These are phyloP conservation scores for Menidia beryllina DNA, from an alignment of 2,113 vertebrate genomes.

Conservation along the genomic window DNA sequence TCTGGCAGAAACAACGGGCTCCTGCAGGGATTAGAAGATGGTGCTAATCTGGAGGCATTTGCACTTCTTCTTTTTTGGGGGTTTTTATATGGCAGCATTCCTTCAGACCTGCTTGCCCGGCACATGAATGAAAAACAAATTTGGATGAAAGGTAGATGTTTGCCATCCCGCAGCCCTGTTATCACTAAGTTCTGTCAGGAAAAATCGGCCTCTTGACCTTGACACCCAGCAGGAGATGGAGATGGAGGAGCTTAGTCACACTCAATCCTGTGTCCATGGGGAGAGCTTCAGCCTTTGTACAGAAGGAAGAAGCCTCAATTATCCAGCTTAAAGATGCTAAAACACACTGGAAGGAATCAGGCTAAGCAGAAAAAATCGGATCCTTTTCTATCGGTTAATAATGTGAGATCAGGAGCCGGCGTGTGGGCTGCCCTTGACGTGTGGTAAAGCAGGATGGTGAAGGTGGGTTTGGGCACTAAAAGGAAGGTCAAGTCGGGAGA, in stretches of 20 bases:
- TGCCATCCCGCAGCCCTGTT: slow-evolving; percentile 1
- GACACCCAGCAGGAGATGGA: slow-evolving; percentile 80
- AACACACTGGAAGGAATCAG: slow-evolving; percentile 70
- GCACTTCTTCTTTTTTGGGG: slow-evolving; percentile 67
- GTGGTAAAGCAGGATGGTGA: background rate
- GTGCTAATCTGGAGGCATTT: slow-evolving; percentile 86
- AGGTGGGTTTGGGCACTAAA: background rate
- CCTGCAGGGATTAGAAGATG: slow-evolving; percentile 82
- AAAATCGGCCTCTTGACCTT: slow-evolving; percentile 83
- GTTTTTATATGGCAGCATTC: slow-evolving; percentile 48
- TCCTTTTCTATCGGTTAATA: slow-evolving; percentile 39
- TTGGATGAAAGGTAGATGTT: slow-evolving; percentile 3
- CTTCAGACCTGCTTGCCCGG: slow-evolving; percentile 7
- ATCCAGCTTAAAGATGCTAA: slow-evolving; percentile 84
- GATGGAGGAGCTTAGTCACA: slow-evolving; percentile 84
- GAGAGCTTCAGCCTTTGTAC: slow-evolving; percentile 79
- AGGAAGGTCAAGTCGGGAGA: too few species aligned
- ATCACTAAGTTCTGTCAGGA: slow-evolving; percentile 14
- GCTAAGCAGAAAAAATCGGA: slow-evolving; percentile 57
- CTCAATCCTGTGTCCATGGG: slow-evolving; percentile 88
- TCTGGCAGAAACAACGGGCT: slow-evolving; percentile 62
- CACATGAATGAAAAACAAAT: slow-evolving; percentile 10
- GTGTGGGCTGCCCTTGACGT: background rate
- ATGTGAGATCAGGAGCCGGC: slow-evolving; percentile 36
- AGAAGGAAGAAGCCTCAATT: slow-evolving; percentile 87